A percentile compares a stretch with the other conserved stretches of the same genome.
phyloP scores from a whole-genome alignment of 2,888 invertebrate species.

The Asteroscopus sphinx region DNA sequence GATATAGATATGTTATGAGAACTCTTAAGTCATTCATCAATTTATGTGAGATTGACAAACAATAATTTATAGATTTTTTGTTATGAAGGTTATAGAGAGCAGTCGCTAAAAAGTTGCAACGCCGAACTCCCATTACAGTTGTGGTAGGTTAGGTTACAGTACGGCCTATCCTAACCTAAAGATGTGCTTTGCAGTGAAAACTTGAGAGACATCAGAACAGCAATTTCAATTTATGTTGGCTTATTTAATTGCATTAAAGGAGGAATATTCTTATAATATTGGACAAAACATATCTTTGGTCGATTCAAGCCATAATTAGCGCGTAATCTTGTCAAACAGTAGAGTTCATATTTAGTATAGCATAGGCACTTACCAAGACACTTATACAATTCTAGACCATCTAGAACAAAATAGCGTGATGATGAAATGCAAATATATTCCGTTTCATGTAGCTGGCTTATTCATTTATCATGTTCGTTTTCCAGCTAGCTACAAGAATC shows the following conservation, averaged over 20 bases:
- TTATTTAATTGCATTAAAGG: too few relatives aligned
- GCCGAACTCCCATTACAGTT: constrained; percentile 14
- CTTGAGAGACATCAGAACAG: too few relatives aligned
- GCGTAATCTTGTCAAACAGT: too few relatives aligned
- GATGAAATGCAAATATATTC: constrained; percentile 46
- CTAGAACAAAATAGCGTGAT: constrained; percentile 37
- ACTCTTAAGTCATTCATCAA: constrained; percentile 34
- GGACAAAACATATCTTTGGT: too few relatives aligned
- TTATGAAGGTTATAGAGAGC: background rate
- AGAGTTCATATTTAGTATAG: background rate
- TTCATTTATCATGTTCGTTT: constrained; percentile 35
- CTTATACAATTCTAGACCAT: constrained; percentile 17
- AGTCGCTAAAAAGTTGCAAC: constrained; percentile 9
- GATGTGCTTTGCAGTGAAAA: background rate
- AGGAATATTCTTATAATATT: too few relatives aligned
- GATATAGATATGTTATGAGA: constrained; percentile 43
- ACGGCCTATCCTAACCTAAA: background rate
- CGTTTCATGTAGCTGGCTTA: constrained; percentile 29
- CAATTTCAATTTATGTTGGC: too few relatives aligned
- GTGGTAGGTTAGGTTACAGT: constrained; percentile 26
- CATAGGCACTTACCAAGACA: background rate
- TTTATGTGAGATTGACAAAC: constrained; percentile 21
- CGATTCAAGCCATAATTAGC: too few relatives aligned
- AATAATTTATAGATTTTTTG: constrained; percentile 26
- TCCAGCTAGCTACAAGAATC: constrained; percentile 9